Evolutionary conservation across 2,113 vertebrate genomes (phyloP).

Genomic region (Fukomys damarensis): DNA sequence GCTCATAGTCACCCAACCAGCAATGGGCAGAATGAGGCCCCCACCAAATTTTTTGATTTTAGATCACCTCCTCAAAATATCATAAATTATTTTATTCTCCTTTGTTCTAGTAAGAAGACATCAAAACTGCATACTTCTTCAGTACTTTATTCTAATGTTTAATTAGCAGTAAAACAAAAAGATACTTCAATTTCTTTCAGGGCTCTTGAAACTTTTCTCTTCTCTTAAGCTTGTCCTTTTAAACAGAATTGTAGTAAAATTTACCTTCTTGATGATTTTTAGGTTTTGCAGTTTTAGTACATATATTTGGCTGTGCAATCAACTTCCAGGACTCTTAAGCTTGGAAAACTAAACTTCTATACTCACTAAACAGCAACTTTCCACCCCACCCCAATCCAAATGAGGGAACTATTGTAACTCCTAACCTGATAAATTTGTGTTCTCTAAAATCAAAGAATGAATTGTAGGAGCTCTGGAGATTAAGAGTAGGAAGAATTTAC

Average conservation of each 20-base stretch:
- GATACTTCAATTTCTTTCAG: neutral
- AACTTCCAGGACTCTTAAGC: neutral
- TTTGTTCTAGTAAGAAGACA: slow-evolving; percentile 16
- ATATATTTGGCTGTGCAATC: neutral
- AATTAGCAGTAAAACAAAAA: neutral
- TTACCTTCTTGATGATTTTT: neutral
- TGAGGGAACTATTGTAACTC: no score
- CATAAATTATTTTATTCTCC: neutral
- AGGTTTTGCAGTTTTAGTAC: neutral
- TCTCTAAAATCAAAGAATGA: no score
- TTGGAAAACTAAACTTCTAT: neutral
- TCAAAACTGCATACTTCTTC: neutral
- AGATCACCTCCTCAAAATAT: neutral
- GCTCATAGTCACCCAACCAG: rapidly evolving
- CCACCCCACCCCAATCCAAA: rapidly evolving
- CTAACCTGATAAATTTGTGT: no score
- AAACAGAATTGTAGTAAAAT: neutral
- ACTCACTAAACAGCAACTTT: neutral
- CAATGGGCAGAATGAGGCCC: neutral
- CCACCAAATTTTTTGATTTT: neutral
- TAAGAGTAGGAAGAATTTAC: no score
- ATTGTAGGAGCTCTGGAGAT: no score
- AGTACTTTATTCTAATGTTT: neutral
- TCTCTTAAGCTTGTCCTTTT: neutral
- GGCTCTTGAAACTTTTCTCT: neutral